Conservation (phyloP, 2,113 vertebrate genomes). For the Indicator indicator region DNA sequence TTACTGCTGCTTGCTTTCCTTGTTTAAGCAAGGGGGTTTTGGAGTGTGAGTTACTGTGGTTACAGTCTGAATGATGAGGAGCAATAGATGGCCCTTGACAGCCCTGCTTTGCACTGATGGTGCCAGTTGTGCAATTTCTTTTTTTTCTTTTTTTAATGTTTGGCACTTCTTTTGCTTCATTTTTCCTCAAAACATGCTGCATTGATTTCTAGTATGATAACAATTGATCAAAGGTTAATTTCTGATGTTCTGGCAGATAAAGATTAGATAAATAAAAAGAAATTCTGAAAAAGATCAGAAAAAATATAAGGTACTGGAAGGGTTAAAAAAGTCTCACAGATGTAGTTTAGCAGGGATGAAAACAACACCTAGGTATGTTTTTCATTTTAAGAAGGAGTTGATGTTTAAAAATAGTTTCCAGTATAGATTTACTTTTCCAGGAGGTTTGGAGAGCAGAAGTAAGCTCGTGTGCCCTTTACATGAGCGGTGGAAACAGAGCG, state of each 20-base stretch:
- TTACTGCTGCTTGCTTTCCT: background rate
- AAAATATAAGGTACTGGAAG: background rate
- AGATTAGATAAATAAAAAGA: background rate
- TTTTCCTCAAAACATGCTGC: background rate
- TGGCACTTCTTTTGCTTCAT: background rate
- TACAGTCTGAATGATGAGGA: background rate
- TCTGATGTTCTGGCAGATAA: background rate
- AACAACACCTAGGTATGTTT: background rate
- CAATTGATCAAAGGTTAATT: background rate
- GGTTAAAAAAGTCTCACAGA: background rate
- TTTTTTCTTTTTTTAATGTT: background rate
- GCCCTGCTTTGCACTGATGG: background rate
- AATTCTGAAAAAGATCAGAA: background rate
- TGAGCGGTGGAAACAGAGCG: background rate
- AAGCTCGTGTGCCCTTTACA: background rate
- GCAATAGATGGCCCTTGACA: background rate
- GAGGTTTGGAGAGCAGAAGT: background rate
- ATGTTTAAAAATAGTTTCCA: background rate
- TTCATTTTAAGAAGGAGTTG: background rate
- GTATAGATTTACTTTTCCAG: slow-evolving; percentile 5
- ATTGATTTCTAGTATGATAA: background rate
- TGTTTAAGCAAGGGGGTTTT: background rate
- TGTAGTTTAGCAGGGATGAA: background rate
- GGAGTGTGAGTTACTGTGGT: background rate
- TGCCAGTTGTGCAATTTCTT: background rate